Evolutionary conservation across 2,888 invertebrate species (phyloP).

Genomic region (Linnaemya vulpina): DNA sequence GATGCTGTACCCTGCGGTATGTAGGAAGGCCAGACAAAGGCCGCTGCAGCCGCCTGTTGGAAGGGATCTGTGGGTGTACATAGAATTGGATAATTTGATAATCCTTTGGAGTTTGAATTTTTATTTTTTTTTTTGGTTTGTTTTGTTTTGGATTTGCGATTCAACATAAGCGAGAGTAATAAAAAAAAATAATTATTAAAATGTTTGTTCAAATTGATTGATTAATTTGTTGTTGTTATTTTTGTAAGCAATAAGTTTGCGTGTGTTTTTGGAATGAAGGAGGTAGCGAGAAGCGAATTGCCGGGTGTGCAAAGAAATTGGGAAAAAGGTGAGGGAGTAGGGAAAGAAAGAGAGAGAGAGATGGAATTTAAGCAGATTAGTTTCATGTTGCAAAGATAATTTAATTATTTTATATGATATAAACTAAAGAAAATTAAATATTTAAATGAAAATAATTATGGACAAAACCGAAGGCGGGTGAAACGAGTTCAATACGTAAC

Average conservation of each 20-base stretch:
- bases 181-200: conserved; percentile 37
- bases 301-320: conserved; percentile 75
- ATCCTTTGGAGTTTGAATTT: conserved; percentile 77
- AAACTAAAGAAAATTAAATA: too few relatives aligned
- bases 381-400: conserved; percentile 72
- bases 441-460: conserved; percentile 26
- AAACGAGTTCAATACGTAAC: too few relatives aligned
- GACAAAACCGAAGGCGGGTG: too few relatives aligned
- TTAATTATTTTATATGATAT: conserved; percentile 13
- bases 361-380: conserved; percentile 88
- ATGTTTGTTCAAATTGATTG: conserved; percentile 30
- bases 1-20: conserved; percentile 78
- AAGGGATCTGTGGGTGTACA: conserved; percentile 82
- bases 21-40: conserved; percentile 81
- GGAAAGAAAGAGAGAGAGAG: conserved; percentile 80
- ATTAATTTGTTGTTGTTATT: conserved; percentile 66
- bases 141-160: conserved; percentile 43
- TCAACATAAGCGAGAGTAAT: conserved; percentile 56
- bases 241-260: conserved; percentile 33
- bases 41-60: conserved; percentile 81
- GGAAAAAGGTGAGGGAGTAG: conserved; percentile 78
- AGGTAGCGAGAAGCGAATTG: conserved; percentile 42
- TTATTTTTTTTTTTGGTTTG: too few relatives aligned
- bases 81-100: conserved; percentile 81
- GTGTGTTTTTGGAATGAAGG: conserved; percentile 49